Conservation (phyloP, 2,797 vertebrate species). For the Amniataba percoides region DNA sequence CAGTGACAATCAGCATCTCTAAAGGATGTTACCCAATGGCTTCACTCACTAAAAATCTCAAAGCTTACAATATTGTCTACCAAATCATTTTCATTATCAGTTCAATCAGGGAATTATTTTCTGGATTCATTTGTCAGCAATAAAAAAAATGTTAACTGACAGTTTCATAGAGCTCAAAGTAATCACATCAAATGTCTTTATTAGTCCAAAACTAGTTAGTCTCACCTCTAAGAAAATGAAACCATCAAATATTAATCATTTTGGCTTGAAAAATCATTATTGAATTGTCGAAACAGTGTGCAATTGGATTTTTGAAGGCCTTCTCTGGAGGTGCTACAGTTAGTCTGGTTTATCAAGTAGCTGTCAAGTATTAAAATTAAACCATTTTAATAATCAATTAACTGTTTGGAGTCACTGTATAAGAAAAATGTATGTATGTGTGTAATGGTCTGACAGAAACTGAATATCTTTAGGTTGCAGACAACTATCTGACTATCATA, state of each 20-base stretch:
- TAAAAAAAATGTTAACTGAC: neutral
- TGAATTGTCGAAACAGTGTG: neutral
- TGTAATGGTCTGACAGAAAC: too few species aligned
- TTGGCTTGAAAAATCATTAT: neutral
- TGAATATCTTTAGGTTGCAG: too few species aligned
- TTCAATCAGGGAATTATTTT: neutral
- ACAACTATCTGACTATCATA: too few species aligned
- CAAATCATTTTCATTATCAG: neutral
- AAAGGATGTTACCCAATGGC: neutral
- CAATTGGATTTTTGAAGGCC: too few species aligned
- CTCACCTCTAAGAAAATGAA: neutral
- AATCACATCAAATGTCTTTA: neutral
- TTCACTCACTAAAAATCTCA: neutral
- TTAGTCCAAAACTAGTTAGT: neutral
- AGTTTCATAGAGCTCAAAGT: neutral
- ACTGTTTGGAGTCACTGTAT: too few species aligned
- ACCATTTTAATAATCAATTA: too few species aligned
- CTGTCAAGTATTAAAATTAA: too few species aligned
- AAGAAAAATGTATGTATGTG: too few species aligned
- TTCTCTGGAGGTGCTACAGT: too few species aligned
- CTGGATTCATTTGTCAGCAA: neutral
- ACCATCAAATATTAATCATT: neutral
- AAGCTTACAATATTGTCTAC: neutral
- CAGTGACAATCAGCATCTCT: neutral
- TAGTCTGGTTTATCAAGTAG: too few species aligned